Evolutionary conservation across 2,888 invertebrate species (phyloP).

Genomic region (Zygothrica quintamaculata): DNA sequence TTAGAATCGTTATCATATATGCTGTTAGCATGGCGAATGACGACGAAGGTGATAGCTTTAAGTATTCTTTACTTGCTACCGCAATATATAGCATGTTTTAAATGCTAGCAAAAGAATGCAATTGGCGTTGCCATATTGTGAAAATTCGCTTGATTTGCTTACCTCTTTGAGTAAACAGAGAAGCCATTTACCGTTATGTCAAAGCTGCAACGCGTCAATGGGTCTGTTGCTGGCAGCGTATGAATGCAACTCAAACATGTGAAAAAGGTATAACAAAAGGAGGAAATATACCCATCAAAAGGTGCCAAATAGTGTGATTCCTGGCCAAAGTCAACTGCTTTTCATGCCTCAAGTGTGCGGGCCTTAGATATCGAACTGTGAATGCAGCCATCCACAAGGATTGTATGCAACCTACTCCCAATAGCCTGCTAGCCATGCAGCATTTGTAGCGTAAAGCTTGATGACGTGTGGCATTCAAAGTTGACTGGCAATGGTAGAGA

Average conservation of each 20-base stretch:
- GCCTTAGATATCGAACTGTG: constrained; percentile 13
- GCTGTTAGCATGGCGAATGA: constrained; percentile 40
- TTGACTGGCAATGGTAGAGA: constrained; percentile 48
- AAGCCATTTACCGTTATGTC: constrained; percentile 71
- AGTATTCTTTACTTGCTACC: too few relatives aligned
- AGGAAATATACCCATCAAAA: constrained; percentile 36
- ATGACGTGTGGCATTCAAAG: constrained; percentile 78
- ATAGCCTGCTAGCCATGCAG: constrained; percentile 23
- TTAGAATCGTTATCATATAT: too few relatives aligned
- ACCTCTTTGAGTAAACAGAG: constrained; percentile 51
- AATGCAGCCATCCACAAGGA: constrained; percentile 20
- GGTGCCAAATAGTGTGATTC: constrained; percentile 44
- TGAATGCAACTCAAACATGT: constrained; percentile 41
- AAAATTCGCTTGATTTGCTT: constrained; percentile 69
- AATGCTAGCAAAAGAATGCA: constrained; percentile 28
- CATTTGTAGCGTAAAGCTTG: constrained; percentile 54
- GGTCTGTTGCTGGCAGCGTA: constrained; percentile 33
- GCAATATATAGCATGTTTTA: too few relatives aligned
- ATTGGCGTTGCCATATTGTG: constrained; percentile 32
- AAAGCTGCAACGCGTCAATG: constrained; percentile 24
- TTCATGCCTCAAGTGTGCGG: constrained; percentile 48
- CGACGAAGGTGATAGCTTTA: too few relatives aligned
- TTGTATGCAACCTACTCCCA: constrained; percentile 8
- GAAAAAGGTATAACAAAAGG: not conserved
- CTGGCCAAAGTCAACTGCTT: constrained; percentile 45